Evolutionary conservation across 2,113 vertebrate species (phyloP).

Genomic region (Butorides virescens): DNA sequence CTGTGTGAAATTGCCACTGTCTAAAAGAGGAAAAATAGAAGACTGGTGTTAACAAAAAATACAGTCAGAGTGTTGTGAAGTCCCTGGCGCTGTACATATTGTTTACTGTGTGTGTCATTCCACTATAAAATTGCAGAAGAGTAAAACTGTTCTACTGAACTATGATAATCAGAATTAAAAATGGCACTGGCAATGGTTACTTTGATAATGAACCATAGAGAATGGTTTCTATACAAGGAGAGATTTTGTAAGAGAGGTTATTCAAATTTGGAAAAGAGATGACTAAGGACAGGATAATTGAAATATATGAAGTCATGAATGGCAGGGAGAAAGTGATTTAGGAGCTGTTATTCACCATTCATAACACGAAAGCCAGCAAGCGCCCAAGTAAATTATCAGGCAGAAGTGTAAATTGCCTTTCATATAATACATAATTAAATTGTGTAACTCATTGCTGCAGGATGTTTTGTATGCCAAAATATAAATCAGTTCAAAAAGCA

Average conservation of each 20-base stretch:
- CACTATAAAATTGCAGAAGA: neutral
- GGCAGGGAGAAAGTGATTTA: conserved; percentile 17
- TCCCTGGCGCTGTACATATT: neutral
- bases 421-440: conserved; percentile 43
- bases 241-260: neutral
- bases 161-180: neutral
- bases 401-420: conserved; percentile 32
- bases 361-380: neutral
- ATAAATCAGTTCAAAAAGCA: conserved; percentile 42
- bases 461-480: conserved; percentile 36
- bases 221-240: neutral
- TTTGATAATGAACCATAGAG: neutral
- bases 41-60: neutral
- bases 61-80: neutral
- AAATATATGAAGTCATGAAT: conserved; percentile 18
- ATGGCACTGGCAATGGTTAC: neutral
- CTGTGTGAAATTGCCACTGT: neutral
- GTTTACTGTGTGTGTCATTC: neutral
- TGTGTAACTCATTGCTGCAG: conserved; percentile 32
- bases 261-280: neutral
- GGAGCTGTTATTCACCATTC: neutral
- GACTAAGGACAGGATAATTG: neutral
- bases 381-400: neutral
- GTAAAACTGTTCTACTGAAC: neutral
- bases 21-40: neutral